Base-by-base conservation (phyloP, 2,888 invertebrate genomes). In the Drepana falcataria region DNA sequence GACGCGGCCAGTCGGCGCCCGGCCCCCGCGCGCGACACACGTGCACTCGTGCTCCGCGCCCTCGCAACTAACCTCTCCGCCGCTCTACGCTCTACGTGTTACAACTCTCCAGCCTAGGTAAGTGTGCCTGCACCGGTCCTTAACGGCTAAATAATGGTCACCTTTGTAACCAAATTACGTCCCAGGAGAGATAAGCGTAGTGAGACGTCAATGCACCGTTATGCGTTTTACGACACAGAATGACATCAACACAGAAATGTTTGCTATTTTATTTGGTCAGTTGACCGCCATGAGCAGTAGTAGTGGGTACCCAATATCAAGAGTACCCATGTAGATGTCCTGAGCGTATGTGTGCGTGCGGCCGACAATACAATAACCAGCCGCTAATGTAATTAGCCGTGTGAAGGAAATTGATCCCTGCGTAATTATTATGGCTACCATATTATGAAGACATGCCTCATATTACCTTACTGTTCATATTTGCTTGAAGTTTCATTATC, bases 1-100 rank as follows among this genome's bases (percentile, higher is more conserved):
- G 86, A 75, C 81, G 86, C 85, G 72, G 68, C 57, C 81, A 89
- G 90, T 90, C 80, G 81, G 87, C 87, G 85, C 86, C 81, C 83
- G 82, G 80, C 79, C 76, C 59, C 69, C 74, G 75, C 68, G 77
- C 81, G 85, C 75, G 77, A 64, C 64, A 66, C 71, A 77, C 83
- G 88, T 84, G 66, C 63, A 64, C 62, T 55, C 59, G 61, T 55
- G 61, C 53, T 56, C 53, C 61, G 59, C 56, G 44, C 59, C 55
- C 53, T 55, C 62, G 66, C 65, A 63, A 63, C 64, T 69, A 53
- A 52, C 55, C 58, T 48, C 54, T 35, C 54, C 51, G 47, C 37
- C 54, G 54, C 33, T 48, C 66, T 58, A 57, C 55, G 53, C 60
- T 48, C 58, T 60, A 53, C 59, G 51, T 49, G 53, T 54, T 54